Evolutionary conservation across 2,888 invertebrate species (phyloP).

Genomic region (Microdon myrmicae): DNA sequence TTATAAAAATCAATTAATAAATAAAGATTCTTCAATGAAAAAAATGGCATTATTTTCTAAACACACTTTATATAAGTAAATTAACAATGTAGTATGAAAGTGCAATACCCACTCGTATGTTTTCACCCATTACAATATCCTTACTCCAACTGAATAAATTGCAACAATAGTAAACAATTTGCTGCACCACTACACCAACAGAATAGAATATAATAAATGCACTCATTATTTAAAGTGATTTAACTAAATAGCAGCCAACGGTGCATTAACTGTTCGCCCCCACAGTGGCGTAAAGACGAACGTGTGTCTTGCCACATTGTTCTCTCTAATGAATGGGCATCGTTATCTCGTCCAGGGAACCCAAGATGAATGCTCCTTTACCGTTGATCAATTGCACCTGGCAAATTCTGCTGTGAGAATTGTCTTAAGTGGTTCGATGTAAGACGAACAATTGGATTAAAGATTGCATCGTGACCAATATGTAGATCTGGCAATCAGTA

Average conservation of each 20-base stretch:
- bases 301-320: not conserved
- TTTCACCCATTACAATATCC: too few species aligned
- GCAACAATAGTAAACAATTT: too few species aligned
- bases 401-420: slow-evolving; percentile 28
- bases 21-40: too few species aligned
- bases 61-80: too few species aligned
- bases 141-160: too few species aligned
- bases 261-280: slow-evolving; percentile 18
- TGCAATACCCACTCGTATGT: too few species aligned
- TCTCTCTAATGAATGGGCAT: slow-evolving; percentile 14
- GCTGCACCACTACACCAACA: too few species aligned
- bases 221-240: slow-evolving; percentile 44
- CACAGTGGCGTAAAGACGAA: slow-evolving; percentile 7
- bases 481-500: too few species aligned
- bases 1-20: too few species aligned
- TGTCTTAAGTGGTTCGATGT: slow-evolving; percentile 4
- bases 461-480: too few species aligned
- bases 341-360: slow-evolving; percentile 20
- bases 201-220: slow-evolving; percentile 12
- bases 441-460: slow-evolving; percentile 22
- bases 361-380: slow-evolving; percentile 29
- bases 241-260: slow-evolving; percentile 3
- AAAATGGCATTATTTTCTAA: too few species aligned
- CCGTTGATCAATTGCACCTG: slow-evolving; percentile 45
- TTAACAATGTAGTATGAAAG: too few species aligned